Base-by-base conservation (phyloP, 2,888 invertebrate species). In the Caenorhabditis japonica region DNA sequence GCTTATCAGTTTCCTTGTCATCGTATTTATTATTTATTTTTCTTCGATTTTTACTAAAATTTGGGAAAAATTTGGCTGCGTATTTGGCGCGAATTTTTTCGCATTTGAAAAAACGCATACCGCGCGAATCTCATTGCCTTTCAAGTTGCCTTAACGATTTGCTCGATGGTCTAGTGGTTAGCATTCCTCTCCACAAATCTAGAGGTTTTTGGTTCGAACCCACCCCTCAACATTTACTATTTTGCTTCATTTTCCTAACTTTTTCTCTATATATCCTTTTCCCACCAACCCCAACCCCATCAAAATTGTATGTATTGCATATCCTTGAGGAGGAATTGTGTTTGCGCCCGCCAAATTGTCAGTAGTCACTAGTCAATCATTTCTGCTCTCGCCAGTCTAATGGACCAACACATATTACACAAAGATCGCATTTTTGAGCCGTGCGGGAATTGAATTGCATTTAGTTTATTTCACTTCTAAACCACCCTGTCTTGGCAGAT, bases 341-440 rank as follows among this genome's bases (percentile, higher is more conserved):
- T n/a, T n/a, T n/a, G n/a, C n/a, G n/a, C n/a, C n/a, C n/a, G n/a
- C n/a, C n/a, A n/a, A n/a, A n/a, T n/a, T n/a, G n/a, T n/a, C n/a
- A n/a, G n/a, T n/a, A n/a, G n/a, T n/a, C n/a, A n/a, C n/a, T n/a
- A 52, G 33, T 58, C 52, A 60, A 41, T 60, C 49, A 49, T 41
- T 49, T 51, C 59, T 15, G 46, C 5, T 27, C 25, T 21, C 36
- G 51, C 34, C 56, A n/a, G n/a, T n/a, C n/a, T n/a, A n/a, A n/a
- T n/a, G n/a, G n/a, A n/a, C 39, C 52, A 44, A 41, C 47, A 51
- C 19, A 53, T 36, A 49, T 56, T 46, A 47, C 61, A 55, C 61
- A n/a, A n/a, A n/a, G n/a, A n/a, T n/a, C n/a, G n/a, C 12, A 25
- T 44, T 58, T 56, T 41, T 51, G 36, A 27, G 33, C n/a, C 17